Evolutionary conservation across 2,888 invertebrate species (phyloP), one percentile per base, ranked within the genome.

Genomic region (Diarsia dahlii): DNA sequence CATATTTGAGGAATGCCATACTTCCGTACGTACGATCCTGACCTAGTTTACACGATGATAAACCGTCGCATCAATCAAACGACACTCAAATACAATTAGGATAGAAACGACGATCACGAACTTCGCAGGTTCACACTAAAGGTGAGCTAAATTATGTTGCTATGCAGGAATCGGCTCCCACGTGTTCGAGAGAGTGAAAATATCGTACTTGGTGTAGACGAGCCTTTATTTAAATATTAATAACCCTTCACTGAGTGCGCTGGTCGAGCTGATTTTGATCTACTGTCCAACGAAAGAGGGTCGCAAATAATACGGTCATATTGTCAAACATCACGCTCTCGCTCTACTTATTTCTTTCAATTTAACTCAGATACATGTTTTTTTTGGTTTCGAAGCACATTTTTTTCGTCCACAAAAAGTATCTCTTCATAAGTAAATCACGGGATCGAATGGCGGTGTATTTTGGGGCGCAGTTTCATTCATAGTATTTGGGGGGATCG

Each of bases 401-500:
- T 71, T 68, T 76, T 68, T 71, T 60, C 54, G 8, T 18, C 28
- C 0, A 23, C 23, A 28, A 66, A 69, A 69, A 68, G 50, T 65
- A 23, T 56, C 23, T 68, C 64, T 45, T 50, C 50, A 70, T 58
- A 69, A 73, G 15, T 67, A 23, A 48, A 62, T 63, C 20, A 45
- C 12, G 54, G 28, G 34, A 78, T 68, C 34, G 63, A 63, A 39
- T n/a, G n/a, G 52, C 45, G 48, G 20, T 64, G 23, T 46, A 9
- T 60, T 54, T 63, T 74, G 34, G 70, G 74, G 82, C 62, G 62
- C 34, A 39, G 0, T 50, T 23, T 34, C 63, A 71, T 81, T 77
- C 56, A 70, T 65, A 62, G 4, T 34, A n/a, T 78, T 66, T 62
- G 45, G 74, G 82, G 82, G 54, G 69, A 23, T 46, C 13, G 39